A percentile compares a stretch with the other conserved stretches of the same genome.
phyloP scores from a whole-genome alignment of 2,888 invertebrate genomes.

The Metalampra italica region DNA sequence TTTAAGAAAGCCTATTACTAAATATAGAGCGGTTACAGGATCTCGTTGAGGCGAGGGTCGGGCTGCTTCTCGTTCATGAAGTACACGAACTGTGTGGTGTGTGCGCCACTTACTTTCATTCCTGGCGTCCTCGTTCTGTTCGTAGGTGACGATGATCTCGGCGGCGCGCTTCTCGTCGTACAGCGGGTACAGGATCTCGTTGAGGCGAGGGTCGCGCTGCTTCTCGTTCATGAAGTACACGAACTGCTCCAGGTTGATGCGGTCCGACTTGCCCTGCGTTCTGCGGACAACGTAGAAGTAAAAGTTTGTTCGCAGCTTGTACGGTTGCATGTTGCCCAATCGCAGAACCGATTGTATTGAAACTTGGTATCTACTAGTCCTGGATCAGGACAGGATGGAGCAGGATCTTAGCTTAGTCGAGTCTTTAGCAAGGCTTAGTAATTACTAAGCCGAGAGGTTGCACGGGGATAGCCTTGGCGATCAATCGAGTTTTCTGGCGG shows the following conservation, averaged over 20 bases:
- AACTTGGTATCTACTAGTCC: no score
- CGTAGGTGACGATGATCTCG: slow-evolving; percentile 96
- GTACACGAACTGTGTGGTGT: not conserved
- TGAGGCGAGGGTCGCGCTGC: slow-evolving; percentile 97
- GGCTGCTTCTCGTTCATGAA: slow-evolving; percentile 96
- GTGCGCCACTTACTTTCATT: slow-evolving; percentile 82
- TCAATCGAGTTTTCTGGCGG: no score
- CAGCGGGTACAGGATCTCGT: slow-evolving; percentile 98
- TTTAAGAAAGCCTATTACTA: no score
- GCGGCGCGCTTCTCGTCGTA: slow-evolving; percentile 96
- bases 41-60: slow-evolving; percentile 98
- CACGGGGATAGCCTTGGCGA: no score
- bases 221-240: slow-evolving; percentile 97
- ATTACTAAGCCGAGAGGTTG: no score
- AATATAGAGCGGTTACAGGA: slow-evolving; percentile 98
- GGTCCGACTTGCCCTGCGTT: slow-evolving; percentile 93
- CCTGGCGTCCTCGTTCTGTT: slow-evolving; percentile 87
- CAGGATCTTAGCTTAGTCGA: no score
- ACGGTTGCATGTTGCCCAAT: no score
- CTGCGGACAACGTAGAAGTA: slow-evolving; percentile 69
- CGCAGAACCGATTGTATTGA: no score
- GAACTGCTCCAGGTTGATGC: slow-evolving; percentile 91
- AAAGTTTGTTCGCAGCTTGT: no score
- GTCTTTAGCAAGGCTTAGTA: no score
- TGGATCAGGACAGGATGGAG: no score